phyloP scores from a whole-genome alignment of 64 coral and sea anemone species.

The Catalaphyllia jardinei region DNA sequence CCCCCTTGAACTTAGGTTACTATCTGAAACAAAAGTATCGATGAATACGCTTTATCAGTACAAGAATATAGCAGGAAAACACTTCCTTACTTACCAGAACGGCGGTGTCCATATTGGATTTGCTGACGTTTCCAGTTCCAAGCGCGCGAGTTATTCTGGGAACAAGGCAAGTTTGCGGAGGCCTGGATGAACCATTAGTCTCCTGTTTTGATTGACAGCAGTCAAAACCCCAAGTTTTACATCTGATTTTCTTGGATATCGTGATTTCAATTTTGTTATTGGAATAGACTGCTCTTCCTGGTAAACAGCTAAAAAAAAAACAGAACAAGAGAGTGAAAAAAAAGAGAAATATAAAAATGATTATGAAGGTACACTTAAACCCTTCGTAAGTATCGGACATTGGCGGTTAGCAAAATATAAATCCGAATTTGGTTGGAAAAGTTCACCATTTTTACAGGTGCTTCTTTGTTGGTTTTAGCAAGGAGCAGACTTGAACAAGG shows the following conservation, averaged over 20 bases:
- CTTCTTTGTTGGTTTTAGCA: background rate
- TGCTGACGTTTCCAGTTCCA: constrained; percentile 91
- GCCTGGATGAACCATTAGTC: no score
- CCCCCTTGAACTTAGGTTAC: background rate
- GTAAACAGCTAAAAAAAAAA: no score
- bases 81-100: constrained; percentile 64
- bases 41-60: background rate
- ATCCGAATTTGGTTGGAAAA: background rate
- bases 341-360: no score
- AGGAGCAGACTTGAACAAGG: background rate
- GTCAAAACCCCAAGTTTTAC: no score
- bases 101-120: constrained; percentile 97
- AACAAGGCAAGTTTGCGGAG: no score
- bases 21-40: background rate
- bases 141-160: constrained; percentile 45
- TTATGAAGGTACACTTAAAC: no score
- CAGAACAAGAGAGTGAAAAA: no score
- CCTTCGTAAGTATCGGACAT: background rate
- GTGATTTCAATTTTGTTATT: no score
- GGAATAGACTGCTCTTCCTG: no score
- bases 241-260: no score
- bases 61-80: constrained; percentile 15
- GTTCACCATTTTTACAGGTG: background rate
- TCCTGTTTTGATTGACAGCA: no score
- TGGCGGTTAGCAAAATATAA: background rate